A percentile compares a stretch with the other conserved stretches of the same genome.
phyloP scores from a whole-genome alignment of 2,797 vertebrate species.

The Chiroxiphia lanceolata region DNA sequence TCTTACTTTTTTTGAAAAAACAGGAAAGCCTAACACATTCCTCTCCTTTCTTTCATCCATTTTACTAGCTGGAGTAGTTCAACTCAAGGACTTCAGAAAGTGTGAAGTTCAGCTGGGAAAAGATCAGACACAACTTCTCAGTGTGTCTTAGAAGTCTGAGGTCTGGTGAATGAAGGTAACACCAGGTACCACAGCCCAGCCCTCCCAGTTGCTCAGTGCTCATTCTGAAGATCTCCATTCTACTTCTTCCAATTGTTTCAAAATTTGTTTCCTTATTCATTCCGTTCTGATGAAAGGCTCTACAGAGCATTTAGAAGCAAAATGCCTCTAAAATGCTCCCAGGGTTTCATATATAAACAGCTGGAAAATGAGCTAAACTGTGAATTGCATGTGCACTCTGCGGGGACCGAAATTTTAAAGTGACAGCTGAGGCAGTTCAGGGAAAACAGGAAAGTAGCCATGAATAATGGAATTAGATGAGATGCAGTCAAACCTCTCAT shows the following conservation, averaged over 20 bases:
- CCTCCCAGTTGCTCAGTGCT: background rate
- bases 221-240: background rate
- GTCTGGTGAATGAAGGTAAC: background rate
- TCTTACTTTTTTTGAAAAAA: background rate
- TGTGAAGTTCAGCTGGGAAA: background rate
- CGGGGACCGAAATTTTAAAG: background rate
- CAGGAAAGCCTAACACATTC: background rate
- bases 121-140: background rate
- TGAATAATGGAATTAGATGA: constrained; percentile 5
- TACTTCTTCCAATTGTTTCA: constrained; percentile 6
- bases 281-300: background rate
- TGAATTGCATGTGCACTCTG: background rate
- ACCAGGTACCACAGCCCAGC: background rate
- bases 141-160: background rate
- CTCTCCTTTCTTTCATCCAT: background rate
- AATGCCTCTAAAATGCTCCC: background rate
- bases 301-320: background rate
- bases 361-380: constrained; percentile 6
- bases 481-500: background rate
- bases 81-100: background rate
- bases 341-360: constrained; percentile 13
- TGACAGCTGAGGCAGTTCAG: background rate
- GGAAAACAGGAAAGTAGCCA: background rate
- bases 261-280: constrained; percentile 25
- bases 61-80: background rate